Evolutionary conservation across 2,797 vertebrate genomes (phyloP), one percentile per base, ranked within the genome.

Genomic region (Taenioides sp.): DNA sequence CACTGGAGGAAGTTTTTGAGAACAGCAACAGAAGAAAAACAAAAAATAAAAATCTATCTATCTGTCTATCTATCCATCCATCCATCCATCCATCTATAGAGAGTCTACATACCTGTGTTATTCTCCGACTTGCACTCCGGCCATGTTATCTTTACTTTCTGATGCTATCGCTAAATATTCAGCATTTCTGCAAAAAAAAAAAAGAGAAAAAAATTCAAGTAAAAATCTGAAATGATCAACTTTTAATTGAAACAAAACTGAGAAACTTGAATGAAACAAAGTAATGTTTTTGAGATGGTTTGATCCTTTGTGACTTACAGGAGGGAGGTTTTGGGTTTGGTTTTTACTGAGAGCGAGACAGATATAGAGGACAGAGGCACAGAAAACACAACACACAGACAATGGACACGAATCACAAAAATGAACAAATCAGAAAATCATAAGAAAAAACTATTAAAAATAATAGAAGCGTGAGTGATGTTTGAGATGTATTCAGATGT

Each of bases 81-180:
- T n/a, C n/a, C n/a, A n/a, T n/a, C n/a, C n/a, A n/a, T n/a, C n/a
- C n/a, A n/a, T n/a, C n/a, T n/a, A n/a, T n/a, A 4, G 28, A 31
- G 4, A 31, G 23, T 20, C 23, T 17, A 74, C 86, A 0, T 83
- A 94, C 93, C 93, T 91, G 86, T 84, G 88, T 87, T 96, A 98
- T 92, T 97, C 95, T 31, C 95, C 96, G 69, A 96, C 95, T 80
- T 97, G 96, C 62, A 96, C 95, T 0, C 95, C 97, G 0, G 95
- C 94, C 59, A 96, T 97, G 91, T 98, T 97, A 59, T 97, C 97
- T 90, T 98, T 98, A 86, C 95, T 95, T 80, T 97, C 97, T 0
- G 96, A 94, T 0, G 96, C 95, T 84, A 98, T 96, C 18, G 97
- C 97, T 92, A 97, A 84, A 87, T 97, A 97, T 77, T 98, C 97